A percentile compares a stretch with the other conserved stretches of the same genome.
Evolutionary conservation across 2,888 invertebrate genomes (phyloP).

Genomic region (Eristalinus sepulchralis): DNA sequence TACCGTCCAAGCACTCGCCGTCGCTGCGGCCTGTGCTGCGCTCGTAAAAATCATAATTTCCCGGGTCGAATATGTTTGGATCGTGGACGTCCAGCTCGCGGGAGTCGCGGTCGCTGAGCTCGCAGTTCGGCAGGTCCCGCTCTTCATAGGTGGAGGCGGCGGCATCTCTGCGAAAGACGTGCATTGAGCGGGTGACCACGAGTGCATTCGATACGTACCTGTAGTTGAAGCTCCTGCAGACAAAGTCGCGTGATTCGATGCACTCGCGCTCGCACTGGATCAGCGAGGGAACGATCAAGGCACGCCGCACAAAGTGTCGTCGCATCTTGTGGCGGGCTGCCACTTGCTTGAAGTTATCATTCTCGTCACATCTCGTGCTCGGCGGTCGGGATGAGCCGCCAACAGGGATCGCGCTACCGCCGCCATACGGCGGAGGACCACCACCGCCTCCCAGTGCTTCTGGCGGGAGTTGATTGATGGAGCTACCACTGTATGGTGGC

Average conservation of each 20-base stretch:
- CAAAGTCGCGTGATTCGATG: conserved; percentile 90
- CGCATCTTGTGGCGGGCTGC: conserved; percentile 90
- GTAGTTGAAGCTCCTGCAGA: conserved; percentile 93
- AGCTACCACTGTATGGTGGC: conserved; percentile 74
- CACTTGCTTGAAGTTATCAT: conserved; percentile 91
- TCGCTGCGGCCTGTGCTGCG: conserved; percentile 87
- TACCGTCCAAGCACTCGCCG: conserved; percentile 93
- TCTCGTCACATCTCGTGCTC: conserved; percentile 87
- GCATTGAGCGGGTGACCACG: conserved; percentile 30
- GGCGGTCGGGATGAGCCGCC: conserved; percentile 80
- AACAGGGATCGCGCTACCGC: conserved; percentile 78
- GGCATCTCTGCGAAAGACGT: conserved; percentile 80
- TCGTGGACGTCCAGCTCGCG: conserved; percentile 92
- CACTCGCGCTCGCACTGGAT: conserved; percentile 93
- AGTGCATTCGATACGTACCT: conserved; percentile 80
- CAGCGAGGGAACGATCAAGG: conserved; percentile 87
- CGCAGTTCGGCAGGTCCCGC: conserved; percentile 86
- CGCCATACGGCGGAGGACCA: conserved; percentile 67
- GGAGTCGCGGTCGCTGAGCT: conserved; percentile 92
- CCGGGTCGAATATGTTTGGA: conserved; percentile 91
- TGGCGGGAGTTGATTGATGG: conserved; percentile 72
- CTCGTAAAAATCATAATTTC: conserved; percentile 93
- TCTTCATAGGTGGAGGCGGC: conserved; percentile 85
- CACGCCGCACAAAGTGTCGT: conserved; percentile 88
- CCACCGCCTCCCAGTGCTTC: conserved; percentile 63